Evolutionary conservation across 2,797 vertebrate species (phyloP).

Genomic region (Enteromius fasciolatus): DNA sequence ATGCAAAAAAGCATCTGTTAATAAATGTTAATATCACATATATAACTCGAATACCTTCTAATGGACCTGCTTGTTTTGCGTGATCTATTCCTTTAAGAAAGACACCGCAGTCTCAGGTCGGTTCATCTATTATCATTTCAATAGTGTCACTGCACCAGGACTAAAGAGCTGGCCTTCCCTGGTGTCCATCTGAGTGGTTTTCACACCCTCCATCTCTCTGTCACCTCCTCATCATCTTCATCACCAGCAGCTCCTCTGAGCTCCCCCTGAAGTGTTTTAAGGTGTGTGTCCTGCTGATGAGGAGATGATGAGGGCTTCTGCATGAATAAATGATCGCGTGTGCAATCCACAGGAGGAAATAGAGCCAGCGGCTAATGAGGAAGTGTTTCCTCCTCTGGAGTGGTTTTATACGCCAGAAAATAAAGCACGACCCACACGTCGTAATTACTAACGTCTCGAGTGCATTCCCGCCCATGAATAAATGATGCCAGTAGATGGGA

Average conservation of each 20-base stretch:
- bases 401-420: constrained; percentile 64
- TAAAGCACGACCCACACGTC: constrained; percentile 40
- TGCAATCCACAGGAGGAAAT: constrained; percentile 57
- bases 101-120: not conserved
- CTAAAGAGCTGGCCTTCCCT: constrained; percentile 47
- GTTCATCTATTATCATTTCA: constrained; percentile 39
- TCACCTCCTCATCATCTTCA: constrained; percentile 45
- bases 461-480: constrained; percentile 61
- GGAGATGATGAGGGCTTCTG: constrained; percentile 56
- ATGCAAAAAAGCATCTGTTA: not conserved
- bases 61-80: not conserved
- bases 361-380: constrained; percentile 64
- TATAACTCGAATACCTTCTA: not conserved
- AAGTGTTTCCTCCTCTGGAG: constrained; percentile 50
- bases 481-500: constrained; percentile 56
- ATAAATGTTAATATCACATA: not conserved
- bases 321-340: constrained; percentile 69
- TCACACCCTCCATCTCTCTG: constrained; percentile 53
- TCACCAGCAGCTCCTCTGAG: constrained; percentile 46
- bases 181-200: constrained; percentile 40
- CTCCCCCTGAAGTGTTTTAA: constrained; percentile 59
- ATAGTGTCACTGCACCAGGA: constrained; percentile 37
- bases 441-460: constrained; percentile 62
- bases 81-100: not conserved
- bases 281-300: constrained; percentile 50